Base-by-base conservation (phyloP, 1,140 invertebrate genomes). In the Sinonovacula constricta region DNA sequence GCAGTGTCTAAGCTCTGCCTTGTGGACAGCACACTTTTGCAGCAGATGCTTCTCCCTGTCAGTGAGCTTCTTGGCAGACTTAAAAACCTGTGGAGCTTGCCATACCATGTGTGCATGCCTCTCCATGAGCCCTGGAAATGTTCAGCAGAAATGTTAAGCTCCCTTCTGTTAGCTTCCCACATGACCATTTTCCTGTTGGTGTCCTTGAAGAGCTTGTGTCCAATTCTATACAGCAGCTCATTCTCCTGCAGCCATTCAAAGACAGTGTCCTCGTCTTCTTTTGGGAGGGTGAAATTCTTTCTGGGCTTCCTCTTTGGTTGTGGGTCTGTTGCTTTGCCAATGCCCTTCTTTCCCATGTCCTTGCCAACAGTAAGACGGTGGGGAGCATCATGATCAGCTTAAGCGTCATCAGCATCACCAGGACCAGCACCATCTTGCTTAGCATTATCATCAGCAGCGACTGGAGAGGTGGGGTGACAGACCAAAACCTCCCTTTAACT, bases 291-390 rank as follows among this genome's bases (percentile, higher is more conserved):
- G 39, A 45, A 45, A 45, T 45, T 45, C 39, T 45, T 45, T 18
- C 39, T 45, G 7, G 7, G 39, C 39, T 68, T 59, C 26, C 39
- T 33, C 28, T 62, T 22, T 45, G 10, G 36, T 65, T 51, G 18
- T 51, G 36, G n/a, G 68, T 65, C 57, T 71, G 49, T 3, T 54
- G 59, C 77, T 71, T 54, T 79, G 33, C 53, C 51, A 63, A 34
- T 71, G 31, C 62, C 36, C 63, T 54, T 62, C 7, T 45, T 45
- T 12, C 39, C 34, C 26, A 33, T 34, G 28, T 31, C 57, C 14
- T 26, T 24, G 34, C 31, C 12, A 24, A 54, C 22, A 28, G 18
- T 30, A 7, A 3, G 51, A 15, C 28, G 31, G 31, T 18, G 57
- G n/a, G 33, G 18, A 24, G 5, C 22, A 57, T 30, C 31, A 18